Evolutionary conservation across 2,888 invertebrate genomes (phyloP), one percentile per base, ranked within the genome.

Genomic region (Caenorhabditis sulstoni): DNA sequence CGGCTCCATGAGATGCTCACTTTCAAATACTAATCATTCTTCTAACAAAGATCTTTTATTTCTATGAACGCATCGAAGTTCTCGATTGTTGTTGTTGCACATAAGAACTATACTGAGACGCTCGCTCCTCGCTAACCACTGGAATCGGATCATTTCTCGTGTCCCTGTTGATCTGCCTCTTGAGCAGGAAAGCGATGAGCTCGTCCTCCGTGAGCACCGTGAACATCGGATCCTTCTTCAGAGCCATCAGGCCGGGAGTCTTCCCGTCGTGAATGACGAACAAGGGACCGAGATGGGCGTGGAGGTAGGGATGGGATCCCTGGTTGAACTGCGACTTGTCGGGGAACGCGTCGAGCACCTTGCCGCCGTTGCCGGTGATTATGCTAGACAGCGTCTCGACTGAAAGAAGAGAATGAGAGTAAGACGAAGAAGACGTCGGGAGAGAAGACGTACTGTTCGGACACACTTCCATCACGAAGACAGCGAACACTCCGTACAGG

Each of bases 1-100:
- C 76, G 81, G 65, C 73, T 81, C 18, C 68, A 74, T 20, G 82
- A 82, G 39, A 78, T 80, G 66, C 70, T 82, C 16, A 79, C 49
- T 59, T 75, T 80, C 39, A 71, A 71, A 29, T 80, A 80, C 49
- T 78, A 61, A 64, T 59, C 52, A 29, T 55, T 55, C 18, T 1
- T 53, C 22, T 37, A 29, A 18, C 37, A 57, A n/a, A 37, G 29
- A 53, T 53, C 29, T 29, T 29, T 29, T 7, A 29, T 7, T 29
- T 7, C 7, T n/a, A n/a, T 29, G 29, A 29, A 29, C 7, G 29
- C 29, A 29, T 29, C 29, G 3, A n/a, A 29, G 29, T 29, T 29
- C n/a, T n/a, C n/a, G n/a, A n/a, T n/a, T n/a, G n/a, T n/a, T n/a
- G n/a, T n/a, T n/a, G n/a, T n/a, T n/a, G n/a, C n/a, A n/a, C n/a